These are phyloP conservation scores for Tyria jacobaeae DNA, from an alignment of 2,888 invertebrate genomes.

Conservation along the genomic window DNA sequence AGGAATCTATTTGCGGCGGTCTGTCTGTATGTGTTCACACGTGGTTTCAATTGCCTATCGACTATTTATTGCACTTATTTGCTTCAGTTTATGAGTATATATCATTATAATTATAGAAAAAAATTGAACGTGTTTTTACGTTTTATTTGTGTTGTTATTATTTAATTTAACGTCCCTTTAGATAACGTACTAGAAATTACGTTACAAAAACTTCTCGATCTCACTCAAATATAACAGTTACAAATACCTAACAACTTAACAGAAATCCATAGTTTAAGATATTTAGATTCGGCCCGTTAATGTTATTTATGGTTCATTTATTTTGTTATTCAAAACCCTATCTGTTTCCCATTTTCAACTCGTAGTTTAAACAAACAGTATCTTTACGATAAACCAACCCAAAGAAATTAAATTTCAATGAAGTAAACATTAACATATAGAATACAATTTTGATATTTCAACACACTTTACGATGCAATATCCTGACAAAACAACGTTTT, in stretches of 20 bases:
- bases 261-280: conserved; percentile 1
- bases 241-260: conserved; percentile 1
- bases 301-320: conserved; percentile 10
- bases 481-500: conserved; percentile 12
- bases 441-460: conserved; percentile 33
- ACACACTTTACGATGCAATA: conserved; percentile 42
- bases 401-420: conserved; percentile 20
- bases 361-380: conserved; percentile 9
- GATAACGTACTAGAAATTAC: no score
- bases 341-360: conserved; percentile 14
- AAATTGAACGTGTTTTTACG: no score
- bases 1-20: conserved; percentile 49
- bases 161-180: no score
- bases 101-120: not conserved
- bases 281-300: conserved; percentile 6
- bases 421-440: conserved; percentile 24
- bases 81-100: not conserved
- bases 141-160: no score
- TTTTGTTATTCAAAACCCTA: conserved; percentile 17
- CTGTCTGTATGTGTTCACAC: conserved; percentile 46
- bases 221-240: conserved; percentile 6
- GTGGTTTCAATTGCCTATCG: conserved; percentile 25
- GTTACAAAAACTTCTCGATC: no score
- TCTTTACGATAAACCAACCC: conserved; percentile 13
- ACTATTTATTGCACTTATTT: conserved; percentile 11